Evolutionary conservation across 2,888 invertebrate species (phyloP), one percentile per base, ranked within the genome.

Genomic region (Timandra comae): DNA sequence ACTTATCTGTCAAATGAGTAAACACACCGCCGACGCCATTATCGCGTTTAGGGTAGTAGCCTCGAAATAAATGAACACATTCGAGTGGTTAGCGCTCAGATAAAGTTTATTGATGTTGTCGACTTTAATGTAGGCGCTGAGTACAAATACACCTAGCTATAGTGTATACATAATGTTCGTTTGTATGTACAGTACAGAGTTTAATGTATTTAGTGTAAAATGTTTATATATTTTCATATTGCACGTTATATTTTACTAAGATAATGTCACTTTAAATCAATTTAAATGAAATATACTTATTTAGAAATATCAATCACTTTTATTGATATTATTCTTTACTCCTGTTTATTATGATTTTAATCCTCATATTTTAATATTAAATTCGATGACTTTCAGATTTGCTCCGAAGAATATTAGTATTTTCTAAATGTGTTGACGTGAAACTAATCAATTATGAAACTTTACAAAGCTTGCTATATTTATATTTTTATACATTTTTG

Each of bases 321-420:
- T 42, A 39, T 45, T 48, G 20, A 12, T 44, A 36, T 45, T 42
- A 20, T 24, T 43, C 39, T 45, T 33, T 46, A 30, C 46, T 36
- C 25, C 37, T 42, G 30, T 27, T n/a, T n/a, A n/a, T n/a, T n/a
- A n/a, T n/a, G n/a, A n/a, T n/a, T 24, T 29, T 40, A 30, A 34
- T 5, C 9, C 22, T 23, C 23, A 9, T 10, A 16, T 33, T 36
- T 36, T 34, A 35, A 43, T 6, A 13, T 29, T 30, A 29, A 11
- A 20, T 27, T 19, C 39, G 27, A 34, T 38, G 37, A 41, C 29
- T 81, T 80, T 52, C 85, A 85, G 85, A 82, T 85, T 85, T 61
- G 84, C 75, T 49, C 85, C 85, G 55, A 84, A 84, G 76, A 84
- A 84, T 68, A 77, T 85, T 62, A 84, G 80, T 56, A 85, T 85